Percentiles rank a stretch among this genome's conserved stretches.
phyloP scores from a whole-genome alignment of 2,797 vertebrate genomes.

The Mastacembelus armatus region DNA sequence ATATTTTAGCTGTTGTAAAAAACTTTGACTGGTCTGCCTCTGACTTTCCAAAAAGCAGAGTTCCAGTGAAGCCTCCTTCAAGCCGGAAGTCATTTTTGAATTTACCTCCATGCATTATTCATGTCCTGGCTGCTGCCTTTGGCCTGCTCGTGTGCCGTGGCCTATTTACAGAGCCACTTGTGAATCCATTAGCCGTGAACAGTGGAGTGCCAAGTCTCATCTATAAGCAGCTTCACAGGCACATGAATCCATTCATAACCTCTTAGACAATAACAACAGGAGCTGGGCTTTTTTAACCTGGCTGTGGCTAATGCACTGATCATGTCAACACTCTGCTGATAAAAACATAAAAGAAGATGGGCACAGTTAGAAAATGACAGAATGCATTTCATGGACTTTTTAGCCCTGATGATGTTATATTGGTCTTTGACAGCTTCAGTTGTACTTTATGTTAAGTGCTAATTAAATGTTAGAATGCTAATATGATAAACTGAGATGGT shows the following conservation, averaged over 20 bases:
- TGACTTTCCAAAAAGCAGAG: slow-evolving; percentile 28
- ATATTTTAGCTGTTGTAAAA: slow-evolving; percentile 14
- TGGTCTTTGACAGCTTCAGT: no score
- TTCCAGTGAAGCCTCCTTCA: slow-evolving; percentile 39
- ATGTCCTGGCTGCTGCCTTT: slow-evolving; percentile 55
- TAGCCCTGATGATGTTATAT: no score
- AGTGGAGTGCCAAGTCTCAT: slow-evolving; percentile 42
- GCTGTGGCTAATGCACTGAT: slow-evolving; percentile 19
- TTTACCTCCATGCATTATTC: slow-evolving; percentile 70
- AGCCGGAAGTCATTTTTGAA: slow-evolving; percentile 60
- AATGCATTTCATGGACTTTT: background rate
- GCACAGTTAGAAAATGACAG: background rate
- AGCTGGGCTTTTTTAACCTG: slow-evolving; percentile 33
- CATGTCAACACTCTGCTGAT: background rate
- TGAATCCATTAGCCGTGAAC: slow-evolving; percentile 69
- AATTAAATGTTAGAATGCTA: background rate
- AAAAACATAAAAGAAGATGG: background rate
- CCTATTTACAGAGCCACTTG: slow-evolving; percentile 69
- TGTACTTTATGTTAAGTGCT: background rate
- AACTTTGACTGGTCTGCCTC: background rate
- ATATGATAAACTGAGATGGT: background rate
- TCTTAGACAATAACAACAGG: slow-evolving; percentile 36
- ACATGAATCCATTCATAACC: slow-evolving; percentile 56
- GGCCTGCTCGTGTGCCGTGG: slow-evolving; percentile 64
- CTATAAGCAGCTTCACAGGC: slow-evolving; percentile 55